A percentile compares a stretch with the other conserved stretches of the same genome.
Evolutionary conservation across 2,888 invertebrate species (phyloP).

Genomic region (Yponomeuta sedellus): DNA sequence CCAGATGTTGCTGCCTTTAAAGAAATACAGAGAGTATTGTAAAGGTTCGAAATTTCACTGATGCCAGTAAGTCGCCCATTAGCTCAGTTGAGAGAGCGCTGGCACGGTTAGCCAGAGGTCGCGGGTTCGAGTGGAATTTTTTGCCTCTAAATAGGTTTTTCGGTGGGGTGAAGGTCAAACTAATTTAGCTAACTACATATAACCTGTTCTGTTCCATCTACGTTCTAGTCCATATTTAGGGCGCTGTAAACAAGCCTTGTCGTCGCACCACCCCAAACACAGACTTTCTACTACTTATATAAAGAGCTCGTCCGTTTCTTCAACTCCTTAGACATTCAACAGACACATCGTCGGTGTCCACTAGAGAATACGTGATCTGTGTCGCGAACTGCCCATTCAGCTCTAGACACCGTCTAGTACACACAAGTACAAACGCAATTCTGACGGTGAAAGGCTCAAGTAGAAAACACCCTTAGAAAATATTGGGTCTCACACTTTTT

Average conservation of each 20-base stretch:
- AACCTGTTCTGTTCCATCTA: too few relatives aligned
- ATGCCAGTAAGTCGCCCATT: too few relatives aligned
- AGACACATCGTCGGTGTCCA: conserved; percentile 40
- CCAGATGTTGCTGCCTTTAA: too few relatives aligned
- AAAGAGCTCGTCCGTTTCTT: conserved; percentile 6
- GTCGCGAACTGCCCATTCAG: conserved; percentile 29
- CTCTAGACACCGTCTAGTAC: neutral
- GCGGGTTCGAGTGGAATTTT: too few relatives aligned
- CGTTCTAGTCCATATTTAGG: too few relatives aligned
- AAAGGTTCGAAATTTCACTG: too few relatives aligned
- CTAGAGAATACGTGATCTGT: conserved; percentile 48
- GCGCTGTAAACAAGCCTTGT: neutral
- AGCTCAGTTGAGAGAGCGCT: too few relatives aligned
- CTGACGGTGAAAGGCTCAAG: conserved; percentile 3
- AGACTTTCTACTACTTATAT: neutral
- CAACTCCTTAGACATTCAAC: conserved; percentile 38
- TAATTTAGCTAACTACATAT: too few relatives aligned
- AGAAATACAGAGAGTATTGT: too few relatives aligned
- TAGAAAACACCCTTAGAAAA: neutral
- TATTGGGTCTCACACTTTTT: neutral
- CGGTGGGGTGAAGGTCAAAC: too few relatives aligned
- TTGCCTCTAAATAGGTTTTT: too few relatives aligned
- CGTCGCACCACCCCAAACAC: neutral
- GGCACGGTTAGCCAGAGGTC: too few relatives aligned
- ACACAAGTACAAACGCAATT: conserved; percentile 15